phyloP scores from a whole-genome alignment of 2,797 vertebrate genomes.

The Aldrovandia affinis region DNA sequence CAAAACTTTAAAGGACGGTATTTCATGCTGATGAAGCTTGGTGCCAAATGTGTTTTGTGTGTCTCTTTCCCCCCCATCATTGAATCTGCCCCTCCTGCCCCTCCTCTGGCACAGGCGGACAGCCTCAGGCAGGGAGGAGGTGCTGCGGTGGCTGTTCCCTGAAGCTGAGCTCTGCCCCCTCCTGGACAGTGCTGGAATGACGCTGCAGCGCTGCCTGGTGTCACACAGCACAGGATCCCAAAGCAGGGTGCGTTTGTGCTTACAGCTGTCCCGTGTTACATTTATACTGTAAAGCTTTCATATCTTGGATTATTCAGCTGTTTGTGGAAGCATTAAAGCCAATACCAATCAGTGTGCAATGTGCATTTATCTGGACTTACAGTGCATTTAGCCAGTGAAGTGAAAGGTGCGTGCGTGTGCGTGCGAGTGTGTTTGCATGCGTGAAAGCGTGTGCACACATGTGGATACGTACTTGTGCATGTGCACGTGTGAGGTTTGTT shows the following conservation, averaged over 20 bases:
- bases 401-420: neutral
- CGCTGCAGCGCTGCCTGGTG: conserved; percentile 73
- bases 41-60: neutral
- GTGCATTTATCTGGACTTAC: neutral
- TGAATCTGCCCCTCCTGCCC: neutral
- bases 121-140: conserved; percentile 67
- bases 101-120: conserved; percentile 68
- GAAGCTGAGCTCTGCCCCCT: conserved; percentile 72
- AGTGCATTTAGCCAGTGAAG: neutral
- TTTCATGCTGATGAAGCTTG: neutral
- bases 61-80: neutral
- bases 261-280: neutral
- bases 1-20: neutral
- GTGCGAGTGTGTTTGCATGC: neutral
- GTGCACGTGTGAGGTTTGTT: conserved; percentile 10
- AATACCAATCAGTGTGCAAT: no score
- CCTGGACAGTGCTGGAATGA: conserved; percentile 71
- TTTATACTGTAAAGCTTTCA: neutral
- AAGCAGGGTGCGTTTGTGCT: conserved; percentile 60
- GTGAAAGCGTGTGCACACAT: neutral
- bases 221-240: conserved; percentile 68
- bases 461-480: neutral
- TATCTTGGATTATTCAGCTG: neutral
- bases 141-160: conserved; percentile 75
- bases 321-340: no score